Evolutionary conservation across 1,140 invertebrate genomes (phyloP).

Genomic region (Tetragonula clypearis): DNA sequence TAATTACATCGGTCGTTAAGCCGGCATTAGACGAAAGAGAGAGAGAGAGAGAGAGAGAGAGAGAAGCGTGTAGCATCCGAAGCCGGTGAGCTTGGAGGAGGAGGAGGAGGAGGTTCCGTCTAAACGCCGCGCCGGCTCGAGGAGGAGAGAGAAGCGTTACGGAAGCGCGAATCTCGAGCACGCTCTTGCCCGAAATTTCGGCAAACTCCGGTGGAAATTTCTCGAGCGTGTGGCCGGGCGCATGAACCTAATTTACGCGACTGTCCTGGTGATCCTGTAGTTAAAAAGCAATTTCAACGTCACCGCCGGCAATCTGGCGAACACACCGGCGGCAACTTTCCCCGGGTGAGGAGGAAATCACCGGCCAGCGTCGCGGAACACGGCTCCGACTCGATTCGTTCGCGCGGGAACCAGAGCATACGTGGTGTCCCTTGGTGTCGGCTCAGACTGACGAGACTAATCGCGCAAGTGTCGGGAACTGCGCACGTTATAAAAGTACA

Average conservation of each 20-base stretch:
- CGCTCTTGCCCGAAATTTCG: conserved; percentile 24
- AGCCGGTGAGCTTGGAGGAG: not conserved
- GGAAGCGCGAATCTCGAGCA: not conserved
- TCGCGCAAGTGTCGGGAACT: no score
- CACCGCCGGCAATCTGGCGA: conserved; percentile 43
- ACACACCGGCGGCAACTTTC: conserved; percentile 27
- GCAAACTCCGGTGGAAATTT: conserved; percentile 30
- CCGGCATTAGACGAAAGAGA: not conserved
- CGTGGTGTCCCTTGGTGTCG: no score
- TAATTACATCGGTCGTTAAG: conserved; percentile 50
- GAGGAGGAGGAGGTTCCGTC: not conserved
- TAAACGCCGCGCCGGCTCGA: not conserved
- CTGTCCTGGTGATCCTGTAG: conserved; percentile 31
- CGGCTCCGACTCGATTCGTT: conserved; percentile 27
- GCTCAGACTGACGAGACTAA: no score
- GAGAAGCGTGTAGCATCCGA: not conserved
- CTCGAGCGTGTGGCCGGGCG: conserved; percentile 1
- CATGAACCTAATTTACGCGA: conserved; percentile 39
- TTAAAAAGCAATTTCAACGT: conserved; percentile 49
- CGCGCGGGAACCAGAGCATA: not conserved
- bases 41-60: no score
- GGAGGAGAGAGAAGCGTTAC: no score
- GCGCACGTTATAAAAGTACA: no score
- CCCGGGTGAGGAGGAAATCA: not conserved
- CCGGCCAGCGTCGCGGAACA: not conserved